Evolutionary conservation across 2,113 vertebrate species (phyloP), one percentile per base, ranked within the genome.

Genomic region (Macquaria ambigua): DNA sequence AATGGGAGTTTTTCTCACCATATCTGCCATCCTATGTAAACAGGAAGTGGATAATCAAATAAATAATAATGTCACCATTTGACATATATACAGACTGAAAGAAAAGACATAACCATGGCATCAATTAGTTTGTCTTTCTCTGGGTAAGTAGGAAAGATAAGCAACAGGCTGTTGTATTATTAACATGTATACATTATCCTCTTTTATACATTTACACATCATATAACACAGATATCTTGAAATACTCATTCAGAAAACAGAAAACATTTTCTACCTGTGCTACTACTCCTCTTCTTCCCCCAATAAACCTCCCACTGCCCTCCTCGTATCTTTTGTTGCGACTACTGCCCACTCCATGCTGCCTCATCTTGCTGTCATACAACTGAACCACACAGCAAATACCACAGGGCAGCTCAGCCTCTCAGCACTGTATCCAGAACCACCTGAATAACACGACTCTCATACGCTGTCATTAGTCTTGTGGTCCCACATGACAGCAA

Each of bases 281-380:
- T 34, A 3, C 64, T 9, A 41, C 68, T 82, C 21, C 74, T 41
- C 77, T 71, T 62, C 68, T 75, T 18, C 50, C 79, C 37, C 64
- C 20, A 18, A 31, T 21, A 70, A 81, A 55, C 64, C 74, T 84
- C 83, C 79, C 70, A 90, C 84, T 76, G 25, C 48, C 16, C 63
- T 87, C 81, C 79, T 82, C 84, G 62, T 37, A 61, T 59, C 48
- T 59, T 84, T 69, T 87, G 58, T 55, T 77, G 46, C 80, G 77
- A 82, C 83, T 56, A 79, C 67, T 59, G 53, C 88, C 83, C 74
- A 87, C 90, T 55, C 61, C 7, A 46, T 74, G 88, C 88, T 84
- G 84, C 74, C 87, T 93, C 91, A 90, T 84, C 83, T n/a, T n/a
- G 34, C 58, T 25, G 85, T 89, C 88, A 91, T 75, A 82, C 77